Evolutionary conservation across 2,113 vertebrate species (phyloP).

Genomic region (Mobula birostris): DNA sequence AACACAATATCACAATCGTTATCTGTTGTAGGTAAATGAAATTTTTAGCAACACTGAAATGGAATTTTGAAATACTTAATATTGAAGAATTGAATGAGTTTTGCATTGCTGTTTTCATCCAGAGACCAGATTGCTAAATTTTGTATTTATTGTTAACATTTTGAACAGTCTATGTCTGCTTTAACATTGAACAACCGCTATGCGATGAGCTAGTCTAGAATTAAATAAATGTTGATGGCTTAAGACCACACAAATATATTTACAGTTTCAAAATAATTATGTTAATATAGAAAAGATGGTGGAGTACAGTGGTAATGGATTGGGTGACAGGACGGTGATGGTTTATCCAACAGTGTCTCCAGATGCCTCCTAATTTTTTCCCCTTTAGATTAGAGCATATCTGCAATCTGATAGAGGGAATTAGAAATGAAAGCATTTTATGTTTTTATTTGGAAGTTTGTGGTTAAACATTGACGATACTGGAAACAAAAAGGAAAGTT

Average conservation of each 20-base stretch:
- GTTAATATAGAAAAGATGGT: slow-evolving; percentile 36
- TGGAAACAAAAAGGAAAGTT: background rate
- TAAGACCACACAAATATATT: slow-evolving; percentile 38
- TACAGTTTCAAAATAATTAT: slow-evolving; percentile 37
- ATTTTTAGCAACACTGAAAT: background rate
- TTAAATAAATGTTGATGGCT: slow-evolving; percentile 38
- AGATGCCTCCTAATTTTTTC: slow-evolving; percentile 16
- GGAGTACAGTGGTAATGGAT: slow-evolving; percentile 35
- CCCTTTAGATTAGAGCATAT: background rate
- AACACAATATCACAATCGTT: background rate
- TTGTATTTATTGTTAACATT: slow-evolving; percentile 4
- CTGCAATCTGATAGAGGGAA: background rate
- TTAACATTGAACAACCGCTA: slow-evolving; percentile 30
- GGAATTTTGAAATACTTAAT: slow-evolving; percentile 5
- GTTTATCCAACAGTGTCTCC: slow-evolving; percentile 34
- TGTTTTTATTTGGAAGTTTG: background rate
- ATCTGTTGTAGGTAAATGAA: background rate
- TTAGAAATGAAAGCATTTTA: slow-evolving; percentile 2
- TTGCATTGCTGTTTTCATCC: background rate
- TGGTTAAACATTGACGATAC: background rate
- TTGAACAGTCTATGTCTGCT: slow-evolving; percentile 30
- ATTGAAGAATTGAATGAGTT: background rate
- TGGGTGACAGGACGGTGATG: slow-evolving; percentile 36
- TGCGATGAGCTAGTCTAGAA: slow-evolving; percentile 36
- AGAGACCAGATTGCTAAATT: background rate